Evolutionary conservation across 2,888 invertebrate genomes (phyloP).

Genomic region (Laothoe populi): DNA sequence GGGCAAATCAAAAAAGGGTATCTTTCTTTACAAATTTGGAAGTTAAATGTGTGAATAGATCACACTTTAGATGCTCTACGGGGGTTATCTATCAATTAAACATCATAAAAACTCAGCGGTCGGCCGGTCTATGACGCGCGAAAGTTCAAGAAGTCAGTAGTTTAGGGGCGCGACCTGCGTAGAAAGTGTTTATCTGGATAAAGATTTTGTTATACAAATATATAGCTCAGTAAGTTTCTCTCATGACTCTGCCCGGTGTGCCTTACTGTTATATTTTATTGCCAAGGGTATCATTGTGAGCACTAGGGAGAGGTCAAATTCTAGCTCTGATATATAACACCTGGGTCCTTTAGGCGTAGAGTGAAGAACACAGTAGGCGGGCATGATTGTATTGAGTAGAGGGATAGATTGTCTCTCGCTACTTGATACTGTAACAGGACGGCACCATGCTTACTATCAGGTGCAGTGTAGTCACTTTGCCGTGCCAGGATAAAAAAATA

Average conservation of each 20-base stretch:
- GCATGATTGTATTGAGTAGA: too few relatives aligned
- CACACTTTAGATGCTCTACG: not conserved
- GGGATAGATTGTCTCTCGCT: too few relatives aligned
- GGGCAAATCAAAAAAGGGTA: not conserved
- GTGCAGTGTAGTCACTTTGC: too few relatives aligned
- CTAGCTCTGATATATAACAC: too few relatives aligned
- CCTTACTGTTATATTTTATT: not conserved
- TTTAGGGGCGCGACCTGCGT: slow-evolving; percentile 36
- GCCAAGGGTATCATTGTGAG: not conserved
- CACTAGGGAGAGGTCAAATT: too few relatives aligned
- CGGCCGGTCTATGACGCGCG: slow-evolving; percentile 42
- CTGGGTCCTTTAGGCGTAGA: too few relatives aligned
- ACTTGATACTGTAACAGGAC: too few relatives aligned
- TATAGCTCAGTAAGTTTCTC: slow-evolving; percentile 48
- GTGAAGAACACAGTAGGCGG: too few relatives aligned
- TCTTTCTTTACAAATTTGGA: slow-evolving; percentile 12
- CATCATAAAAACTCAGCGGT: slow-evolving; percentile 26
- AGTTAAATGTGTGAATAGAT: slow-evolving; percentile 15
- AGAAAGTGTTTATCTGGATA: slow-evolving; percentile 50
- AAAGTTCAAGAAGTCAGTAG: slow-evolving; percentile 16
- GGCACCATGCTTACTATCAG: too few relatives aligned
- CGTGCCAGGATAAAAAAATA: too few relatives aligned
- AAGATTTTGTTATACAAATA: slow-evolving; percentile 52
- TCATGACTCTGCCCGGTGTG: not conserved
- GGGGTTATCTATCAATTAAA: slow-evolving; percentile 23